These are phyloP conservation scores for Cantharis rustica DNA, from an alignment of 2,888 invertebrate genomes.

Conservation along the genomic window DNA sequence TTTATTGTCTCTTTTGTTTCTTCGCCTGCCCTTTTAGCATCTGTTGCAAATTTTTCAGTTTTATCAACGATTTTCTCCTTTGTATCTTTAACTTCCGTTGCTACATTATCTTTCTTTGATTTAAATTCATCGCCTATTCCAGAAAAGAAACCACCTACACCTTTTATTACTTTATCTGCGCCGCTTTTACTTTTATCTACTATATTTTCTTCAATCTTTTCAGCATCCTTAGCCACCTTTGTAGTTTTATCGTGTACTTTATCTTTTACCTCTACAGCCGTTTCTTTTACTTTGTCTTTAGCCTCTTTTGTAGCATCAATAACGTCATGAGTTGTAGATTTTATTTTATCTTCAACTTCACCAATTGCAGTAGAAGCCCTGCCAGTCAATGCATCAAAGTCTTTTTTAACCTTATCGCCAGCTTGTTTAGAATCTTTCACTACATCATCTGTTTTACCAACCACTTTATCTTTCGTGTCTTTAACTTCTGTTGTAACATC, in stretches of 20 bases:
- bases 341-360: neutral
- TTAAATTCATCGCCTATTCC: slow-evolving; percentile 22
- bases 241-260: neutral
- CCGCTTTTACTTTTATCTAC: slow-evolving; percentile 36
- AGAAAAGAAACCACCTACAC: slow-evolving; percentile 31
- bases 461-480: slow-evolving; percentile 33
- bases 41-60: neutral
- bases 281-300: slow-evolving; percentile 15
- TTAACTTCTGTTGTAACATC: slow-evolving; percentile 11
- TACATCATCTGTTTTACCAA: slow-evolving; percentile 1
- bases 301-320: neutral
- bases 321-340: slow-evolving; percentile 6
- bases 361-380: neutral
- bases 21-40: neutral
- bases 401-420: slow-evolving; percentile 6
- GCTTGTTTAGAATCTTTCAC: slow-evolving; percentile 16
- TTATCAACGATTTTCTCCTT: slow-evolving; percentile 33
- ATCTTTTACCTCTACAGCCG: slow-evolving; percentile 10
- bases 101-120: slow-evolving; percentile 15
- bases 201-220: slow-evolving; percentile 12
- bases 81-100: slow-evolving; percentile 13
- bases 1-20: neutral
- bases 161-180: slow-evolving; percentile 5
- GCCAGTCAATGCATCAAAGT: neutral
- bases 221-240: slow-evolving; percentile 23